A percentile compares a stretch with the other conserved stretches of the same genome.
phyloP scores from a whole-genome alignment of 2,888 invertebrate genomes.

The Pachliopta kotzebuea region DNA sequence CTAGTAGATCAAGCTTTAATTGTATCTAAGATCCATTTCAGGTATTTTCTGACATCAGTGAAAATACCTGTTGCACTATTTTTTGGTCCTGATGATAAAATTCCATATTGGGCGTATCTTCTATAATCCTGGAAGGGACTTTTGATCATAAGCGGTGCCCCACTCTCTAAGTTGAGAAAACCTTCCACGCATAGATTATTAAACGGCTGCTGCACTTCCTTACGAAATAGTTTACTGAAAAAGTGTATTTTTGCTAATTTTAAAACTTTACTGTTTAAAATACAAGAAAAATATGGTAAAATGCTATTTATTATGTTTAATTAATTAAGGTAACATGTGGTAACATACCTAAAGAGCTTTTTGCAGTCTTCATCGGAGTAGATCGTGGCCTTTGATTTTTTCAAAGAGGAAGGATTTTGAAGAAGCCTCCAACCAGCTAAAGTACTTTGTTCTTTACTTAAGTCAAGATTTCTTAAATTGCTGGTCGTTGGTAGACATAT shows the following conservation, averaged over 20 bases:
- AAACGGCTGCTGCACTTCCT: neutral
- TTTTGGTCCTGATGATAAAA: constrained; percentile 41
- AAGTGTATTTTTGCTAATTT: neutral
- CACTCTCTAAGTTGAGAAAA: neutral
- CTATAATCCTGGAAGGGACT: neutral
- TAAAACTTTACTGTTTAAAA: no score
- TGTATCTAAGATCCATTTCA: constrained; percentile 57
- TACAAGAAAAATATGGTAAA: no score
- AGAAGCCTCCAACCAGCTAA: constrained; percentile 4
- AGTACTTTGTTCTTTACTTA: neutral
- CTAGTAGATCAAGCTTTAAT: constrained; percentile 29
- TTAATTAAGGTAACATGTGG: no score
- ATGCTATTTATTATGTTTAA: no score
- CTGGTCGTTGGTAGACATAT: constrained; percentile 6
- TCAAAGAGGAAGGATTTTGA: neutral
- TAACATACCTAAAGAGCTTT: neutral
- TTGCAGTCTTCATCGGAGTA: constrained; percentile 9
- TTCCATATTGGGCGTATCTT: constrained; percentile 39
- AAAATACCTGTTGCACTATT: constrained; percentile 60
- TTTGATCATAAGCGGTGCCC: constrained; percentile 2
- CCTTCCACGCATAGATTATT: neutral
- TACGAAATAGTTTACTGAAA: neutral
- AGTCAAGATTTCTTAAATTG: neutral
- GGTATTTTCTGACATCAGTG: constrained; percentile 55
- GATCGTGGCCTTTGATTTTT: neutral